Evolutionary conservation across 2,797 vertebrate species (phyloP).

Genomic region (Monodelphis domestica): DNA sequence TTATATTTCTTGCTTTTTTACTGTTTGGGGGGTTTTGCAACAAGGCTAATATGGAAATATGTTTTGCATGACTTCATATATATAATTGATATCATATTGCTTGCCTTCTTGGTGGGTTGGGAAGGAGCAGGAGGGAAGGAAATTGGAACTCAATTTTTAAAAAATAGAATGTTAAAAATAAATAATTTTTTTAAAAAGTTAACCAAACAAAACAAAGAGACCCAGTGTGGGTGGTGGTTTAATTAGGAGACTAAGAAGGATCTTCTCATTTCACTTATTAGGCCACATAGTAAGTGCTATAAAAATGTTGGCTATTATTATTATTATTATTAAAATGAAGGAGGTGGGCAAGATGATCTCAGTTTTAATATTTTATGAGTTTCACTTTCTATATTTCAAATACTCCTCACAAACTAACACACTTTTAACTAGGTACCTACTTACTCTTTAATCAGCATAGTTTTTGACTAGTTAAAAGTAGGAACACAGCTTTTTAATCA

Average conservation of each 20-base stretch:
- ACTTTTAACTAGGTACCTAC: neutral
- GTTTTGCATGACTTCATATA: neutral
- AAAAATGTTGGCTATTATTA: neutral
- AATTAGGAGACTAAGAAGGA: neutral
- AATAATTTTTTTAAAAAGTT: neutral
- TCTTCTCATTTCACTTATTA: neutral
- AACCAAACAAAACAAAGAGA: neutral
- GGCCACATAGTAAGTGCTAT: neutral
- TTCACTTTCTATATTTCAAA: neutral
- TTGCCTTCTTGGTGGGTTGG: neutral
- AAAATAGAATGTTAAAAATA: neutral
- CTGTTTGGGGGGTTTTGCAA: neutral
- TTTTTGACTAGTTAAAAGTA: neutral
- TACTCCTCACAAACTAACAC: neutral
- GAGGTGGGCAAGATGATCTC: neutral
- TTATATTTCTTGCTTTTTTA: neutral
- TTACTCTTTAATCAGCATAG: neutral
- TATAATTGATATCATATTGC: neutral
- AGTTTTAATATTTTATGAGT: neutral
- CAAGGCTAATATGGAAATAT: neutral
- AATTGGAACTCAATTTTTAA: neutral
- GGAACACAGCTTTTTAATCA: neutral
- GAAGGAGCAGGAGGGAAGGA: neutral
- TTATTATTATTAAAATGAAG: neutral
- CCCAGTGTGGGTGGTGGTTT: neutral